Evolutionary conservation across 2,797 vertebrate species (phyloP).

Genomic region (Diglossa cyanea): DNA sequence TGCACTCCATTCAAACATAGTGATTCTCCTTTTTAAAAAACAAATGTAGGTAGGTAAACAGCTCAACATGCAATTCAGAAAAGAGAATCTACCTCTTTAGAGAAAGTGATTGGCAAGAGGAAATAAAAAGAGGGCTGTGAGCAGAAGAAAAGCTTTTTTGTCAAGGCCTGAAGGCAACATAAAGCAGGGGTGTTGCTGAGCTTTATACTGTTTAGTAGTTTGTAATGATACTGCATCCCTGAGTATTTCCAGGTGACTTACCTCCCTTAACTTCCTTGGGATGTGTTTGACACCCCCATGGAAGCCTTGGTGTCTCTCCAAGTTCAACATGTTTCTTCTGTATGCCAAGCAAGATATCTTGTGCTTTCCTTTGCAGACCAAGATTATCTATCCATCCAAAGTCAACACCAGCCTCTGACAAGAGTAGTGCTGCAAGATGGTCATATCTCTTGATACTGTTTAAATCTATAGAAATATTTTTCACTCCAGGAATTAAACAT

Average conservation of each 20-base stretch:
- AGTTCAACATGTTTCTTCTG: not conserved
- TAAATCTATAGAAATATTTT: not conserved
- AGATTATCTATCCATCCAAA: not conserved
- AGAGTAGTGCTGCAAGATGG: not conserved
- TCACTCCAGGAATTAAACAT: not conserved
- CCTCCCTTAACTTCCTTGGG: not conserved
- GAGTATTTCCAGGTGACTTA: not conserved
- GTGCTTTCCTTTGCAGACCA: not conserved
- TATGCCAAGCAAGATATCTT: not conserved
- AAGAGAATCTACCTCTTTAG: not conserved
- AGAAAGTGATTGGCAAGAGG: not conserved
- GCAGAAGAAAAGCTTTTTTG: not conserved
- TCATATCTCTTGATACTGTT: not conserved
- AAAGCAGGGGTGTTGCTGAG: not conserved
- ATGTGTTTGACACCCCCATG: not conserved
- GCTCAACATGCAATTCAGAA: not conserved
- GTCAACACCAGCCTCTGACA: not conserved
- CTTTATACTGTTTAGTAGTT: not conserved
- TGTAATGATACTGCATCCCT: not conserved
- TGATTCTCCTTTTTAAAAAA: not conserved
- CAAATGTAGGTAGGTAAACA: not conserved
- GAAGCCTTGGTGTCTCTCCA: not conserved
- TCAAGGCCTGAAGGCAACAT: not conserved
- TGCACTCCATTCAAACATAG: not conserved
- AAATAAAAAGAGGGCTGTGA: not conserved